These are phyloP conservation scores for Eulimnadia texana DNA, from an alignment of 1,140 invertebrate genomes.

Conservation along the genomic window DNA sequence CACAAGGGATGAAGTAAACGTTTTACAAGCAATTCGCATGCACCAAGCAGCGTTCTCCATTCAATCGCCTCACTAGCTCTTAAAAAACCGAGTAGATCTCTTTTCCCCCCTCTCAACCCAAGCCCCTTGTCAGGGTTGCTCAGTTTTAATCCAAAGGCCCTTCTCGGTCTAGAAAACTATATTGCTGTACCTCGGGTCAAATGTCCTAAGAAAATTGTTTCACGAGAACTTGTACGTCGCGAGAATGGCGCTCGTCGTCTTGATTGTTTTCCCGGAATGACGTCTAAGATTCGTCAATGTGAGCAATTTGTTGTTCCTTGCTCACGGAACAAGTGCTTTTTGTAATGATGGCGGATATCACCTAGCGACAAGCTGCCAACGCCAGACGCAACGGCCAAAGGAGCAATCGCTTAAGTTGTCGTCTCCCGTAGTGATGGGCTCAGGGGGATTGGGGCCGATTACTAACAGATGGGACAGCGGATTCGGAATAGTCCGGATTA, in stretches of 20 bases:
- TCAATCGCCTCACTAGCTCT: neutral
- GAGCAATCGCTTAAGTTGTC: neutral
- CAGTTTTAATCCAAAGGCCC: neutral
- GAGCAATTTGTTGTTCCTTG: neutral
- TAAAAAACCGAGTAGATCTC: neutral
- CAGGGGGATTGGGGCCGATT: slow-evolving; percentile 1
- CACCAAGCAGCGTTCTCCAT: neutral
- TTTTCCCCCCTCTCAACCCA: neutral
- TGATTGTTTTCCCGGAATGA: neutral
- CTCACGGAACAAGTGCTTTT: neutral
- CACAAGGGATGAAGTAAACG: neutral
- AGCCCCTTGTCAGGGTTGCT: neutral
- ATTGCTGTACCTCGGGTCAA: too few species aligned
- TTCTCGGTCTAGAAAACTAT: too few species aligned
- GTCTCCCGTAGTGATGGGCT: neutral
- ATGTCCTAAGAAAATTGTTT: too few species aligned
- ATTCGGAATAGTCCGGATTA: slow-evolving; percentile 11
- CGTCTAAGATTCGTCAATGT: neutral
- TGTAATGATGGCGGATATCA: neutral
- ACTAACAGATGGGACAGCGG: slow-evolving; percentile 12
- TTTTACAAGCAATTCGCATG: neutral
- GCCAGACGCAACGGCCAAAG: neutral
- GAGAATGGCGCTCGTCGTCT: too few species aligned
- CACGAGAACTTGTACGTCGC: too few species aligned
- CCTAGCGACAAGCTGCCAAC: neutral